Evolutionary conservation across 2,888 invertebrate species (phyloP), one percentile per base, ranked within the genome.

Genomic region (Leptodirus hochenwartii): DNA sequence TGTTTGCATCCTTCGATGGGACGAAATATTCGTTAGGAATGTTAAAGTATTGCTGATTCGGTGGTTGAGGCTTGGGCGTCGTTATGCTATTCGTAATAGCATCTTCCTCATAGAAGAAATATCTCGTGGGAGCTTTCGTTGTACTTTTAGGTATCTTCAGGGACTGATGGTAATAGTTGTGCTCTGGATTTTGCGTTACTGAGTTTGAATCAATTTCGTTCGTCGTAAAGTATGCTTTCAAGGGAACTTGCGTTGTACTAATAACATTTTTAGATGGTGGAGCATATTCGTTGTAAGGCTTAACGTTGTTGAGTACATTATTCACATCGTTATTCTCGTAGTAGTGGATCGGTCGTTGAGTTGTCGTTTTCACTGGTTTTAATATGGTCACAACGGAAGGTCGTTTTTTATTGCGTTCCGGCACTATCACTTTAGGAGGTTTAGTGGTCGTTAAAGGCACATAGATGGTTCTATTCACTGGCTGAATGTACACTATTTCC

Each of bases 61-160:
- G 23, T 29, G 34, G 33, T 4, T 37, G 36, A 31, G 38, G 15
- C 40, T 45, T 27, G 37, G 44, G 38, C 6, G 47, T 41, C 0
- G 47, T 45, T 5, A 40, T 34, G 15, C 33, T 37, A 14, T 39
- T 41, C 3, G 43, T 43, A 9, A 39, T 39, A 0, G 40, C 35
- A 16, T 47, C 43, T 45, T 75, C 74, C 36, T 75, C 71, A 41
- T 72, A 74, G 44, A 72, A 76, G 43, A 66, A 76, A 50, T 68
- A 74, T 5, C 73, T 71, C 2, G 69, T 62, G 29, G 63, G 50
- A 23, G 58, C 56, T 54, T 23, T 61, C 57, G 37, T 61, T 58
- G n/a, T n/a, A n/a, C n/a, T n/a, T n/a, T n/a, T 9, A 9, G 8
- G 20, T 20, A 20, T 9, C 20, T 20, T 20, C n/a, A 31, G 30